Percentiles rank a stretch among this genome's conserved stretches.
phyloP scores from a whole-genome alignment of 2,797 vertebrate genomes.

The Rhodeus uyekii region DNA sequence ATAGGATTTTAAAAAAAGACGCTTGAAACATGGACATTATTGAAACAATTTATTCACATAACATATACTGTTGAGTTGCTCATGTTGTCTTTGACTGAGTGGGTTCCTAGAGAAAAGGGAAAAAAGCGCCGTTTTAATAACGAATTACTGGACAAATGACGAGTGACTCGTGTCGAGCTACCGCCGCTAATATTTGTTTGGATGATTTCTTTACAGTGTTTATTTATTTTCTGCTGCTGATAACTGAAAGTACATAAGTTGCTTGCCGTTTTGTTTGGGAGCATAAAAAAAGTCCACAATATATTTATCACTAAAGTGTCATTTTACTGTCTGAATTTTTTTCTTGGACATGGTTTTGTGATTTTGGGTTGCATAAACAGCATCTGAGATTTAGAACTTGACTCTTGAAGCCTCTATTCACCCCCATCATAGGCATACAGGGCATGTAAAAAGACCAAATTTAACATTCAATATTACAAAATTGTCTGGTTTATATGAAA shows the following conservation, averaged over 20 bases:
- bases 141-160: background rate
- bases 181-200: background rate
- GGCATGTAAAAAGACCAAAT: background rate
- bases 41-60: slow-evolving; percentile 19
- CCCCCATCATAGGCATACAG: background rate
- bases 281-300: background rate
- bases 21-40: slow-evolving; percentile 12
- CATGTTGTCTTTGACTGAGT: slow-evolving; percentile 18
- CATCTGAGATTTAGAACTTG: background rate
- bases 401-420: background rate
- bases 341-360: background rate
- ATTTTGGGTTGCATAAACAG: background rate
- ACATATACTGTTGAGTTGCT: slow-evolving; percentile 18
- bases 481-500: too few relatives aligned
- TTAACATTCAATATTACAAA: background rate
- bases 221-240: background rate
- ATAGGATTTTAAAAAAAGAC: background rate
- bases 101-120: slow-evolving; percentile 19
- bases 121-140: background rate
- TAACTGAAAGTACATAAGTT: background rate
- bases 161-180: background rate
- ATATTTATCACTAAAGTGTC: background rate
- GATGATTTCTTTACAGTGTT: background rate
- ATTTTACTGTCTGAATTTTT: background rate
- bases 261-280: background rate